Percentiles rank a stretch among this genome's conserved stretches.
Evolutionary conservation across 1,140 invertebrate species (phyloP).

Genomic region (Trigoniulus corallinus): DNA sequence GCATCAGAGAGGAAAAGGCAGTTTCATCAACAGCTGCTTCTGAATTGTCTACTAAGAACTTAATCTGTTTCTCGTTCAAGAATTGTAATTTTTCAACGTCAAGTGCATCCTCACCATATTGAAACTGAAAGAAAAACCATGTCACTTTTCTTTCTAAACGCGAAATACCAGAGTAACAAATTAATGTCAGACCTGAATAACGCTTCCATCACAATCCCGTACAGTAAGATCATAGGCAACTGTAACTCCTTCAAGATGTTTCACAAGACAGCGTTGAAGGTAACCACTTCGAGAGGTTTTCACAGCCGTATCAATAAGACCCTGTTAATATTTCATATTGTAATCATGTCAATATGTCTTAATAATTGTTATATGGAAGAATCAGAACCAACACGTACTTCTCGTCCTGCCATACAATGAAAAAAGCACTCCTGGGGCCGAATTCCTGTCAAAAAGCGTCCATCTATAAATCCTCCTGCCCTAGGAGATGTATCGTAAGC

Average conservation of each 20-base stretch:
- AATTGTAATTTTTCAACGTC: conserved; percentile 79
- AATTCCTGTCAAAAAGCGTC: conserved; percentile 92
- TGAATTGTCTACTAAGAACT: conserved; percentile 65
- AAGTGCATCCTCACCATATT: conserved; percentile 96
- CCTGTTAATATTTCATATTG: conserved; percentile 20
- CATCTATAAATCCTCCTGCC: conserved; percentile 90
- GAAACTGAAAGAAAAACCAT: conserved; percentile 35
- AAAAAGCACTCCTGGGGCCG: conserved; percentile 97
- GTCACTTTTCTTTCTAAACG: conserved; percentile 2
- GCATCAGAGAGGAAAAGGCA: conserved; percentile 37
- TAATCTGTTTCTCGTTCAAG: conserved; percentile 55
- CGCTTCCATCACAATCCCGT: conserved; percentile 77
- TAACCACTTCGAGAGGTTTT: conserved; percentile 94
- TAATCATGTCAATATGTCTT: not conserved
- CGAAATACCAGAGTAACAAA: conserved; percentile 10
- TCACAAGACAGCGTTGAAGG: conserved; percentile 91
- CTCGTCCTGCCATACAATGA: conserved; percentile 98
- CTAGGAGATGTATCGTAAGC: conserved; percentile 76
- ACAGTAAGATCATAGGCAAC: conserved; percentile 89
- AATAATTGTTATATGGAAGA: conserved; percentile 3
- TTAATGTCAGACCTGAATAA: conserved; percentile 52
- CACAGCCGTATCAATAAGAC: conserved; percentile 51
- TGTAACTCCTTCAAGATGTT: conserved; percentile 87
- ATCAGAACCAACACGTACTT: conserved; percentile 34
- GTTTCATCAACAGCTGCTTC: conserved; percentile 40